A percentile compares a stretch with the other conserved stretches of the same genome.
Conservation (phyloP, 2,797 vertebrate species). For the Lithobates sylvaticus region DNA sequence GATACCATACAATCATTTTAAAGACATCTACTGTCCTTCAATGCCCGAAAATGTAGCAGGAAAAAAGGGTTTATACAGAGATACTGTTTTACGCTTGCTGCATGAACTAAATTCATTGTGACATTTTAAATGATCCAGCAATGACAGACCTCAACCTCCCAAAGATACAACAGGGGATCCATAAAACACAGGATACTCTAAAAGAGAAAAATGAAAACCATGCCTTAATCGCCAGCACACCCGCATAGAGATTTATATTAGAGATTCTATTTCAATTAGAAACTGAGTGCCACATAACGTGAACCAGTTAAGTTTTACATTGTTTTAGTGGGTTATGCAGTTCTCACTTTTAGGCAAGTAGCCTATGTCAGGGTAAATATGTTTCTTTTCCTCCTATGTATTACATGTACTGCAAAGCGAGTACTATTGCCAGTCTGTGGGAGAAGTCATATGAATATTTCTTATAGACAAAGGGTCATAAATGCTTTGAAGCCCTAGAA, state of each 20-base stretch:
- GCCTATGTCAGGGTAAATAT: neutral
- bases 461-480: neutral
- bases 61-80: slow-evolving; percentile 23
- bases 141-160: slow-evolving; percentile 13
- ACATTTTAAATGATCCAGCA: slow-evolving; percentile 25
- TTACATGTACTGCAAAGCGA: neutral
- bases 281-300: slow-evolving; percentile 13
- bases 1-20: slow-evolving; percentile 16
- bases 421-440: neutral
- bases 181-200: slow-evolving; percentile 16
- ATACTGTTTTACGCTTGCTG: neutral
- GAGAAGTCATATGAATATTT: neutral
- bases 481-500: neutral
- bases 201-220: slow-evolving; percentile 10
- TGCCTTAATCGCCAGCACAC: slow-evolving; percentile 48
- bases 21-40: slow-evolving; percentile 13
- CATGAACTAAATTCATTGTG: slow-evolving; percentile 8
- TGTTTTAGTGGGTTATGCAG: neutral
- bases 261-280: neutral
- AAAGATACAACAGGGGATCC: slow-evolving; percentile 5
- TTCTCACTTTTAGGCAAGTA: neutral
- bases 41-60: slow-evolving; percentile 8
- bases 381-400: neutral
- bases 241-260: slow-evolving; percentile 10
- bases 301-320: neutral